Conservation (phyloP, 2,888 invertebrate species). For the Peribatodes rhomboidaria region DNA sequence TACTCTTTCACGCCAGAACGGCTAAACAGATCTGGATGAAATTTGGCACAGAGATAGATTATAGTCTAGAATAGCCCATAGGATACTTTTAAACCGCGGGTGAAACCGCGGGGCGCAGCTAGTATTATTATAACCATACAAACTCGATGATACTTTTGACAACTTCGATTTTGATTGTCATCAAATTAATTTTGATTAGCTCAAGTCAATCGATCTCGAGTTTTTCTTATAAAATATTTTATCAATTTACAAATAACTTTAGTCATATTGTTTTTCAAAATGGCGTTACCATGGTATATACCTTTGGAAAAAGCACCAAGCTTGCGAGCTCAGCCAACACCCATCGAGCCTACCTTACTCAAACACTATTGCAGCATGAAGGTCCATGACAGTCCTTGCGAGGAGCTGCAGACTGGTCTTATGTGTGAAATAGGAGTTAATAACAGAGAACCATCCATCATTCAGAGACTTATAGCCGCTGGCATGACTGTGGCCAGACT, state of each 20-base stretch:
- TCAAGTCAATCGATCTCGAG: background rate
- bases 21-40: too few species aligned
- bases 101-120: too few species aligned
- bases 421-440: constrained; percentile 79
- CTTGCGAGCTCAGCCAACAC: constrained; percentile 51
- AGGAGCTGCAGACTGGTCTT: constrained; percentile 77
- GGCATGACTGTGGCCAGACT: constrained; percentile 82
- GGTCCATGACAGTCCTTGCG: constrained; percentile 71
- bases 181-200: too few species aligned
- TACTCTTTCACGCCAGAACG: too few species aligned
- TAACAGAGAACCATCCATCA: constrained; percentile 71
- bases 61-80: too few species aligned
- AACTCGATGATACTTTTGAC: background rate
- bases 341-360: constrained; percentile 61
- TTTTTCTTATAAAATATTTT: background rate
- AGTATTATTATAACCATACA: too few species aligned
- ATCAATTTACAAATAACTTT: background rate
- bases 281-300: constrained; percentile 81
- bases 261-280: constrained; percentile 36
- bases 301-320: constrained; percentile 68
- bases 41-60: too few species aligned
- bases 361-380: constrained; percentile 74
- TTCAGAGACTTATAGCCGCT: constrained; percentile 77
- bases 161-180: background rate
- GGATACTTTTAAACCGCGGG: too few species aligned